Evolutionary conservation across 2,797 vertebrate genomes (phyloP), one percentile per base, ranked within the genome.

Genomic region (Chromobotia macracanthus): DNA sequence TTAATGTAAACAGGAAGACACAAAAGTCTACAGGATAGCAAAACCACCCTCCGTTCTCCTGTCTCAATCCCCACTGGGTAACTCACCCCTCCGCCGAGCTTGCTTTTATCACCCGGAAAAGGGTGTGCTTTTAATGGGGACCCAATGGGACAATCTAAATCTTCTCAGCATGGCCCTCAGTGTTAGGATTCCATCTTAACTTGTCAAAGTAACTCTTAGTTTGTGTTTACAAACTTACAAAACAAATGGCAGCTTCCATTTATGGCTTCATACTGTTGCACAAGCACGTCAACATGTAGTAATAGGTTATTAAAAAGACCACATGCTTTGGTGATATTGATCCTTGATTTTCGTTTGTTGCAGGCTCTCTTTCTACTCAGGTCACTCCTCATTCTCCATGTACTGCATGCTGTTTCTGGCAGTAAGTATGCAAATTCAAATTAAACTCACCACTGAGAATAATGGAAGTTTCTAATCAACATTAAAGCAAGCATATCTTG

Each of bases 371-470:
- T 99, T 99, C 91, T 99, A 98, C 88, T 99, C 98, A 0, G 98
- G 98, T 53, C 98, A 99, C 90, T 96, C 98, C 19, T 99, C 97
- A 0, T 99, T 99, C 88, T 98, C 98, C 88, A 99, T 99, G 98
- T 99, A 99, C 94, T 97, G 95, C 91, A 96, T 98, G 97, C 84
- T 99, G 84, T 99, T 99, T 84, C 85, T 98, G 84, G 96, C 96
- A 85, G 98, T 99, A 92, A 98, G 98, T 98, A 58, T 69, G 81
- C 18, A 51, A 6, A 18, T 5, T 51, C 11, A 51, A 50, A 16
- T 16, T 10, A 50, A 50, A 13, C 3, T 50, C 48, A 13, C 48
- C 48, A 13, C 13, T 50, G 38, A 1, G 38, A 41, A 41, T 38
- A 5, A 38, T 9, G 5, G 38, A 41, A 9, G 38, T 41, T 41